Evolutionary conservation across 1,140 invertebrate species (phyloP), one percentile per base, ranked within the genome.

Genomic region (Papilio machaon): DNA sequence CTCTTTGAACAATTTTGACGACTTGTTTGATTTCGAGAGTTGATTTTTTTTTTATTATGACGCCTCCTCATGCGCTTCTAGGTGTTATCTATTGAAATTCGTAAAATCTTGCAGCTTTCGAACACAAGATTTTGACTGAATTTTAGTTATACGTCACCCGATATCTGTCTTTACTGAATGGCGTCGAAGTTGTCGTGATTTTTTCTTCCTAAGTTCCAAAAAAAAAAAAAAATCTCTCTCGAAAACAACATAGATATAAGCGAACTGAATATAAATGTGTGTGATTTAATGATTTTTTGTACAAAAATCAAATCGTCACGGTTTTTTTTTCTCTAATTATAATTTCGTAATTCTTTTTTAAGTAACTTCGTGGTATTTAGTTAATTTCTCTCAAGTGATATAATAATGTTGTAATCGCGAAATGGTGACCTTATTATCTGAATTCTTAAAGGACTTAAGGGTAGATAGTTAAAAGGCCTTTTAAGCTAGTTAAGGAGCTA

Each of bases 381-480:
- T 92, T 92, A 85, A 89, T 91, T 84, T 85, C 85, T 91, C 88
- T 91, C 88, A 91, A 91, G 93, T 94, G 93, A 94, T 94, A 92
- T 91, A 90, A 83, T 88, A 86, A 91, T 82, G 89, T 86, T 91
- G 88, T 89, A 91, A 87, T 92, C 82, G 83, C 91, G 90, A 91
- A 88, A 91, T 89, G 85, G 91, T 93, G 92, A 94, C 91, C 91
- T 92, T 93, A 92, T 91, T 90, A 89, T 89, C 88, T 90, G 92
- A 91, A 93, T 93, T 93, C 88, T 91, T 90, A 89, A 92, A 91
- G 90, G 91, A 92, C 89, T 82, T 93, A 93, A 94, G 91, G 89
- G 89, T 93, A 93, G 92, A 87, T 93, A 93, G 91, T 89, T 90
- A 91, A 90, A 94, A 89, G 92, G 93, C 92, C 93, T 94, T 93